These are phyloP conservation scores for Peromyscus eremicus DNA, from an alignment of 2,797 vertebrate genomes.

Conservation along the genomic window DNA sequence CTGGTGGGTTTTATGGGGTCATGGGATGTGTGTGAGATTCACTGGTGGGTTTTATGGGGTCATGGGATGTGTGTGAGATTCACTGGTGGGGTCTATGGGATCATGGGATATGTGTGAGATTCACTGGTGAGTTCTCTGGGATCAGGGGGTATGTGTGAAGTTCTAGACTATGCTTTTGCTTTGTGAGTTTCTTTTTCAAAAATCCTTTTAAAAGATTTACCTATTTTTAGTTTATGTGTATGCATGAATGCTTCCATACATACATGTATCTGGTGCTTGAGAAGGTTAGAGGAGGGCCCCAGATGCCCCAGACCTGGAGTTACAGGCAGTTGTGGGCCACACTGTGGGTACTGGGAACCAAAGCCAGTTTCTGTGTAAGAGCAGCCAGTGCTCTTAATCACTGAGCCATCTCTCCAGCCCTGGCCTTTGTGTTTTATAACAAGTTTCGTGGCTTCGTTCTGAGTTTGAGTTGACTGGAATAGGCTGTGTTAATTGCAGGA, in stretches of 20 bases:
- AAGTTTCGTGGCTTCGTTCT: slow-evolving; percentile 53
- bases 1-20: neutral
- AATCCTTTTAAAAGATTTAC: neutral
- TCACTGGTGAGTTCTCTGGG: neutral
- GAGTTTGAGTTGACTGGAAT: slow-evolving; percentile 25
- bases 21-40: neutral
- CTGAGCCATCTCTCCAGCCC: neutral
- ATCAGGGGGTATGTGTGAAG: neutral
- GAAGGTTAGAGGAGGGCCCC: neutral
- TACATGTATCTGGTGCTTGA: neutral
- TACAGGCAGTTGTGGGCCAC: neutral
- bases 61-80: neutral
- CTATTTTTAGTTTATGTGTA: neutral
- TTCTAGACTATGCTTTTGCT: slow-evolving; percentile 52
- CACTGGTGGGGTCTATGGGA: neutral
- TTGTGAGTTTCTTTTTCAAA: neutral
- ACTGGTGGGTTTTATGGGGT: neutral
- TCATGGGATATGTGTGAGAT: neutral
- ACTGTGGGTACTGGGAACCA: neutral
- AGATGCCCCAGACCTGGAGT: neutral
- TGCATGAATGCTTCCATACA: neutral
- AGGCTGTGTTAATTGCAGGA: neutral
- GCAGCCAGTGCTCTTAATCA: neutral
- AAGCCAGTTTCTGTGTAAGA: neutral
- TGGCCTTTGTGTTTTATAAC: neutral